Evolutionary conservation across 2,797 vertebrate genomes (phyloP), one percentile per base, ranked within the genome.

Genomic region (Sorex maritimensis): DNA sequence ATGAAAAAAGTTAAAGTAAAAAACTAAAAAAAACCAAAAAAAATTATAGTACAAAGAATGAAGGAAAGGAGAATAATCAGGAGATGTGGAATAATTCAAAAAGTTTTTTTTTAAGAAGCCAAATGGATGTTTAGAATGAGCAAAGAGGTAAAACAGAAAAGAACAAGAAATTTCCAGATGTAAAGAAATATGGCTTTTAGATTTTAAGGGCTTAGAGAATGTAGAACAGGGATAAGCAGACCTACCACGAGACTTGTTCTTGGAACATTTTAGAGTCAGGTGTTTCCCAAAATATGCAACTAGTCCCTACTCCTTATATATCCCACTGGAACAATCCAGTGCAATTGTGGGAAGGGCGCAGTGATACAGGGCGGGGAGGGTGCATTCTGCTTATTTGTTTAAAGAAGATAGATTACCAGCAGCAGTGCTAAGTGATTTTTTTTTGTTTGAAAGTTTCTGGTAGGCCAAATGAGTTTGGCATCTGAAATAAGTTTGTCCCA

Each of bases 1-100:
- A 86, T 90, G 52, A 28, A 68, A 93, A 87, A 67, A 8, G 17
- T 30, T 69, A 79, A 90, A 81, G 30, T 92, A 41, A 80, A 93
- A 85, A 86, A 91, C 34, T 69, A 9, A 11, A 49, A 65, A 49
- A 92, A 94, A 52, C 34, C 84, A 80, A 34, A 88, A 74, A 23
- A 46, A 34, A 34, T 85, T 30, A 74, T 17, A 88, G 11, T 34
- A 86, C 58, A 79, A 63, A 74, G 26, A 21, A 19, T 14, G 49
- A 41, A 65, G 72, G 49, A 63, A 94, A 7, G 73, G 55, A 81
- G 67, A 73, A 71, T 23, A 94, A 65, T 55, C 49, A 92, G 68
- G 38, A 88, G 58, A 71, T 83, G 73, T 71, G 72, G 24, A 63
- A 71, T 2, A 12, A 41, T 24, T 30, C 4, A 26, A 80, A 85